These are phyloP conservation scores for Stomorhina lunata DNA, from an alignment of 2,888 invertebrate genomes.

Conservation along the genomic window DNA sequence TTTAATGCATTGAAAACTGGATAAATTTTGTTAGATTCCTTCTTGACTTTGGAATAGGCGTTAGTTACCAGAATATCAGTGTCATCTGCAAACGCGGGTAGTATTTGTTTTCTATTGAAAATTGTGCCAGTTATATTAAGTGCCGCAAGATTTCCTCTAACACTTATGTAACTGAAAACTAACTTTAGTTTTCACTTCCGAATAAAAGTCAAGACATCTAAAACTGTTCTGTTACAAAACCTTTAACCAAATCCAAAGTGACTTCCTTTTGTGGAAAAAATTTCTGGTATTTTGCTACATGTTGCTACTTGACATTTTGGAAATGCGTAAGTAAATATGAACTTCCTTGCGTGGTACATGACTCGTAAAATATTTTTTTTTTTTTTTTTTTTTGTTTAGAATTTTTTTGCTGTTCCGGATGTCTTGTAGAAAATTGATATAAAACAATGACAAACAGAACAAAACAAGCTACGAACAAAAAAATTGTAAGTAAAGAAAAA, in stretches of 20 bases:
- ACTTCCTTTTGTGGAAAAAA: background rate
- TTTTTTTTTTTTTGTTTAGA: background rate
- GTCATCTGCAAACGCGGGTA: no score
- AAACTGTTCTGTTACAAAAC: background rate
- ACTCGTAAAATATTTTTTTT: no score
- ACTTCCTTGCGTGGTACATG: background rate
- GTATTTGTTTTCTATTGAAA: no score
- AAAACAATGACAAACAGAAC: conserved; percentile 2
- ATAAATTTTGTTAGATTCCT: no score
- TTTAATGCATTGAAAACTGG: no score
- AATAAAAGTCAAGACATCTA: no score
- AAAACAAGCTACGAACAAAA: background rate
- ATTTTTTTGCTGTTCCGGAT: background rate
- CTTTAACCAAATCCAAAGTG: background rate
- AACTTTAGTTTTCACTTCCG: no score
- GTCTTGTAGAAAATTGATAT: conserved; percentile 10
- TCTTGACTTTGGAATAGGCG: no score
- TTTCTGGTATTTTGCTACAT: background rate
- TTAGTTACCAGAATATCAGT: no score
- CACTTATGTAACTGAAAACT: no score
- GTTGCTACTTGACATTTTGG: background rate
- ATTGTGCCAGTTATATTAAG: no score
- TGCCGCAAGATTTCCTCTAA: no score
- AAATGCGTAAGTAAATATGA: conserved; percentile 12
- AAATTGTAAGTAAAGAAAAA: background rate